Base-by-base conservation (phyloP, 2,797 vertebrate genomes). In the Microctenopoma steveboyesi region DNA sequence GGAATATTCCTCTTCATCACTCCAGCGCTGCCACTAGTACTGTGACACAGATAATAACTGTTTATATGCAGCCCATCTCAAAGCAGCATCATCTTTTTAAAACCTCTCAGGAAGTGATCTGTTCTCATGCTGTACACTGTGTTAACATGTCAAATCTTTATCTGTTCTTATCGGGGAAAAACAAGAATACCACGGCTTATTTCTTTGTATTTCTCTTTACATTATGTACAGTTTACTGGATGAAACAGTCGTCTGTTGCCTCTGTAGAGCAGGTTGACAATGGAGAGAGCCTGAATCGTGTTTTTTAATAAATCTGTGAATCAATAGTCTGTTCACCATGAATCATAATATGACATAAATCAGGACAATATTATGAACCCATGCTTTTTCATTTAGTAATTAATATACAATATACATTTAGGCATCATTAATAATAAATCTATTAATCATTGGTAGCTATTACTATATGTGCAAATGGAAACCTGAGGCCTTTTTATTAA, bases 31-130 rank as follows among this genome's bases (percentile, higher is more conserved):
- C 66, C 74, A 82, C 83, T 71, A 55, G 65, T 74, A 78, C 85
- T 78, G 77, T 87, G 83, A 91, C 87, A 86, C 64, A 83, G 81
- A 90, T 85, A 88, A 88, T 88, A 83, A 85, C 72, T 70, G 81
- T 90, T 88, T 83, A 69, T 77, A 61, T 27, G 73, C 78, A 69
- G 72, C 78, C 66, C 78, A 68, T 79, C 80, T 87, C 74, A 82
- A 83, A 84, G 75, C 76, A 51, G 81, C 76, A 68, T 47, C 81
- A 53, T 73, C 74, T 69, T 85, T 80, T 86, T 62, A 64, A 81
- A 85, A 58, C 79, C 79, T 85, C 74, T 64, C 76, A 78, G 71
- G 75, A 85, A 64, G 49, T 45, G 60, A 78, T 67, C 67, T 74
- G 64, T 69, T 77, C 75, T 73, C 66, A 25, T 39, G 63, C 48